These are phyloP conservation scores for Argopecten irradians DNA, from an alignment of 1,140 invertebrate genomes.

Conservation along the genomic window DNA sequence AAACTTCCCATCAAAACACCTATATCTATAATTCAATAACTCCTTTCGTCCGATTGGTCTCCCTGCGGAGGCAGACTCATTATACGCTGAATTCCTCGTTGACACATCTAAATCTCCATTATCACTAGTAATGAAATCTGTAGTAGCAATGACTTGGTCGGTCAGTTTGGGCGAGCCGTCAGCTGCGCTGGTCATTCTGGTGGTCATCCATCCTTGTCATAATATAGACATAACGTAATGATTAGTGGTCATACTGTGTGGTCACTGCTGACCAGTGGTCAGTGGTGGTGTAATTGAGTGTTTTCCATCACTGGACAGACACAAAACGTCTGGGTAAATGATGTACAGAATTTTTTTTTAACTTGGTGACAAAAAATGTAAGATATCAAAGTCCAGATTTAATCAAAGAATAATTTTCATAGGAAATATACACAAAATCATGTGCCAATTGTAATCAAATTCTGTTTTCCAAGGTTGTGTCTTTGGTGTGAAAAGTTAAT, in stretches of 20 bases:
- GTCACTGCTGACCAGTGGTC: not conserved
- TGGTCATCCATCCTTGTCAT: conserved; percentile 8
- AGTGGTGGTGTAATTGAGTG: not conserved
- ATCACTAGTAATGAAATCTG: not conserved
- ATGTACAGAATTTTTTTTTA: too few relatives aligned
- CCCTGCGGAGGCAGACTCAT: not conserved
- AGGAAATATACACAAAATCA: not conserved
- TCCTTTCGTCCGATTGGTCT: not conserved
- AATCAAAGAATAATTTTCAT: not conserved
- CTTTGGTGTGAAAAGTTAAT: not conserved
- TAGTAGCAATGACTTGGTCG: not conserved
- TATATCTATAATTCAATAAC: not conserved
- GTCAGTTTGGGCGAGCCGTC: not conserved
- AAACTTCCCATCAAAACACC: not conserved
- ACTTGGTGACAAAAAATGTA: too few relatives aligned
- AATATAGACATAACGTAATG: conserved; percentile 11
- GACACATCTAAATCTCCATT: not conserved
- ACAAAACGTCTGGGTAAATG: not conserved
- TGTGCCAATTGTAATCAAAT: not conserved
- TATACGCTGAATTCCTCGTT: not conserved
- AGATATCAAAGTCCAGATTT: not conserved
- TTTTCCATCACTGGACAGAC: not conserved
- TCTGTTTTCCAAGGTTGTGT: not conserved
- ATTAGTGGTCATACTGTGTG: not conserved
- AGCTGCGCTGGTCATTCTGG: not conserved